Conservation (phyloP, 2,888 invertebrate species). For the Drosophila differens region DNA sequence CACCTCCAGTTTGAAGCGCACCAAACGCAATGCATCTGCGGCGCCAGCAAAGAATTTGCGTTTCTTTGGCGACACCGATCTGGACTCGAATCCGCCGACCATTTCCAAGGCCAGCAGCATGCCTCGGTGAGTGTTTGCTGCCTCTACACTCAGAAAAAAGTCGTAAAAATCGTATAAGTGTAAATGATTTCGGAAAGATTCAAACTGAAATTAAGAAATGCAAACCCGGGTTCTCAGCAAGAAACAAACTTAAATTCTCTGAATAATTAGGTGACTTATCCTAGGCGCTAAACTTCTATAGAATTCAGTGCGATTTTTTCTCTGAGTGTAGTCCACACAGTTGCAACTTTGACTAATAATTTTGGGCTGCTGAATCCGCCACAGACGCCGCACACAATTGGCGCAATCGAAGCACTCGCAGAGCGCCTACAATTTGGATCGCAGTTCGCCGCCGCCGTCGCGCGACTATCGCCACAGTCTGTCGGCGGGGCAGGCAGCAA, state of each 20-base stretch:
- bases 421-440: conserved; percentile 84
- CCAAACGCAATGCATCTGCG: conserved; percentile 69
- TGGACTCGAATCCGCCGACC: conserved; percentile 89
- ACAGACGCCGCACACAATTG: conserved; percentile 76
- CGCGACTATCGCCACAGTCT: conserved; percentile 76
- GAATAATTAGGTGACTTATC: too few relatives aligned
- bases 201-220: too few relatives aligned
- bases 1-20: conserved; percentile 79
- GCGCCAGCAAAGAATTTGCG: conserved; percentile 88
- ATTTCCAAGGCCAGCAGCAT: conserved; percentile 84
- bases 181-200: too few relatives aligned
- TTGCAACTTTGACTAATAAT: background rate
- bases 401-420: conserved; percentile 84
- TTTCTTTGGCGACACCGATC: conserved; percentile 94
- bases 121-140: conserved; percentile 69
- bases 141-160: background rate
- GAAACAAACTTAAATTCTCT: too few relatives aligned
- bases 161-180: too few relatives aligned
- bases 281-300: too few relatives aligned
- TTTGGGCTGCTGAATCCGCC: background rate
- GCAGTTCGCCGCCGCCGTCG: conserved; percentile 74
- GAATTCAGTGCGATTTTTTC: background rate
- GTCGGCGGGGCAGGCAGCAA: conserved; percentile 43
- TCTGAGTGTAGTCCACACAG: background rate
- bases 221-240: too few relatives aligned